Evolutionary conservation across 2,797 vertebrate genomes (phyloP), one percentile per base, ranked within the genome.

Genomic region (Argya squamiceps): DNA sequence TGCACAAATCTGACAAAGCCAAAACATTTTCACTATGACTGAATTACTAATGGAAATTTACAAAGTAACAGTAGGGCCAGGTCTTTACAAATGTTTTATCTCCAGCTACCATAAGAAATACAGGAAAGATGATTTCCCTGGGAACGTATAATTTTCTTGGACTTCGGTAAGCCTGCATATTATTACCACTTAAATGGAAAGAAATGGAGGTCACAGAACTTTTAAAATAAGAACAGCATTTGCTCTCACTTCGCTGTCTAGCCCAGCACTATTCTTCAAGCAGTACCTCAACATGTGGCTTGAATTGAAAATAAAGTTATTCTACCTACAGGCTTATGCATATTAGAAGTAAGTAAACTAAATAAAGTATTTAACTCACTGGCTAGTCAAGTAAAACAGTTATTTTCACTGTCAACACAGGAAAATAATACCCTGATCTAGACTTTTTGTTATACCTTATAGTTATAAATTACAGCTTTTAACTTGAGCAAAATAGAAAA

Each of bases 281-380:
- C 32, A 73, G 44, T 20, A 62, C 6, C 8, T 79, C 64, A 73
- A 70, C 30, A 46, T 0, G 0, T 37, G 34, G 49, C 22, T 60
- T 58, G 34, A 19, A 65, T 0, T 27, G 55, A 41, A 84, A 91
- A 82, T 15, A 29, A 82, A 94, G 9, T 47, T 36, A 59, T 67
- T 76, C 43, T 64, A 55, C 17, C 21, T 29, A 32, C 32, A 74
- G 9, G 8, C 39, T 34, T 43, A 41, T 21, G 77, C 10, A 70
- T 32, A 67, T 17, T 69, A 73, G 77, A 39, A 76, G 5, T 27
- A 83, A 60, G 14, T 13, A 59, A 55, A 43, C 15, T 43, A 73
- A 64, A 68, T 22, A 86, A 69, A 53, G 4, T 16, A 8, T 65
- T 91, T 56, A 49, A 67, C 53, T 85, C 17, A 71, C 9, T 10